These are phyloP conservation scores for Myiagra hebetior DNA, from an alignment of 2,113 vertebrate genomes.

Conservation along the genomic window DNA sequence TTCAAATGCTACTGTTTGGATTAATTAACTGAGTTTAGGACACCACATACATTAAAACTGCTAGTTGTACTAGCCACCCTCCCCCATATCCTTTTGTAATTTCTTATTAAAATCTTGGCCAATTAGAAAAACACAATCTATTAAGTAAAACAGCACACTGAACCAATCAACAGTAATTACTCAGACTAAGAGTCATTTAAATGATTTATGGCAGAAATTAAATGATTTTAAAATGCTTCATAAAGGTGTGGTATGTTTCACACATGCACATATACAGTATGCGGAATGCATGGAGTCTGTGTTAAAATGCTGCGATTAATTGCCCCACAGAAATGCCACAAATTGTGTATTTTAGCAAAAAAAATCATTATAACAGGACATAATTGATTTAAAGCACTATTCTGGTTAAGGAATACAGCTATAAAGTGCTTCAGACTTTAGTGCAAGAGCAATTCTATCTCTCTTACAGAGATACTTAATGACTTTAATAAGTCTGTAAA, in stretches of 20 bases:
- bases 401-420: background rate
- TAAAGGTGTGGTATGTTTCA: slow-evolving; percentile 6
- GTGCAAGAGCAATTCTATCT: background rate
- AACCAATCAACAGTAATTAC: slow-evolving; percentile 52
- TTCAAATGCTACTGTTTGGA: slow-evolving; percentile 34
- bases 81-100: background rate
- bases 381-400: slow-evolving; percentile 54
- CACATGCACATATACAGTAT: background rate
- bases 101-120: slow-evolving; percentile 36
- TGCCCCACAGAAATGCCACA: slow-evolving; percentile 6
- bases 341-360: background rate
- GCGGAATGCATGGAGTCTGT: background rate
- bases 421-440: slow-evolving; percentile 20
- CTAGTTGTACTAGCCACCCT: background rate
- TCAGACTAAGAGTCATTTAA: slow-evolving; percentile 12
- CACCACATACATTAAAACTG: slow-evolving; percentile 22
- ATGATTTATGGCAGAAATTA: slow-evolving; percentile 34
- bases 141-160: slow-evolving; percentile 24
- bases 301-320: slow-evolving; percentile 1
- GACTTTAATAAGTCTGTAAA: slow-evolving; percentile 48
- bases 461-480: slow-evolving; percentile 29
- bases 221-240: background rate
- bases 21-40: slow-evolving; percentile 57
- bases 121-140: slow-evolving; percentile 43
- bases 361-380: background rate